A percentile compares a stretch with the other conserved stretches of the same genome.
phyloP scores from a whole-genome alignment of 2,888 invertebrate genomes.

The Orgyia antiqua region DNA sequence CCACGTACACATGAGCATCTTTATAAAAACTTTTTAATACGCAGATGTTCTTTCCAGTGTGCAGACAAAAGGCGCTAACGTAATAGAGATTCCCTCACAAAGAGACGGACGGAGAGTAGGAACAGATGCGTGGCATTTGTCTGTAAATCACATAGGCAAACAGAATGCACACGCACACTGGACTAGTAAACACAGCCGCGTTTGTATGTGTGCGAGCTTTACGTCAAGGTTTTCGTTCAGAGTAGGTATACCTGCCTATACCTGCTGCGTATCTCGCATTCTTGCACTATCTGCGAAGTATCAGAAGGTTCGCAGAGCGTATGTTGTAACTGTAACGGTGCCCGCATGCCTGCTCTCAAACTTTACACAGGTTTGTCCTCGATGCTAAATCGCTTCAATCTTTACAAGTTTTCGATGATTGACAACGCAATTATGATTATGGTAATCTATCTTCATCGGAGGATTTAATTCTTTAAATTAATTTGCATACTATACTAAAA shows the following conservation, averaged over 20 bases:
- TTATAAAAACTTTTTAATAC: constrained; percentile 43
- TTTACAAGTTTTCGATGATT: constrained; percentile 42
- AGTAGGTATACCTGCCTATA: constrained; percentile 56
- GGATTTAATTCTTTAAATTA: too few relatives aligned
- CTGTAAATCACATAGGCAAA: constrained; percentile 72
- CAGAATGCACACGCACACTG: constrained; percentile 44
- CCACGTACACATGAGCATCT: constrained; percentile 28
- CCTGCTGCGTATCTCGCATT: constrained; percentile 65
- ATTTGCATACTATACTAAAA: too few relatives aligned
- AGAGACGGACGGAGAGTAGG: constrained; percentile 45
- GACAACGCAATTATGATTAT: constrained; percentile 56
- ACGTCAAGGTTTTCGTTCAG: constrained; percentile 35
- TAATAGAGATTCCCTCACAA: constrained; percentile 57
- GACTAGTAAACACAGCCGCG: constrained; percentile 17
- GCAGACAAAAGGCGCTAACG: constrained; percentile 62
- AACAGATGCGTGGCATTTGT: constrained; percentile 70
- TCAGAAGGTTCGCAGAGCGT: constrained; percentile 46
- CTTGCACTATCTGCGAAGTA: constrained; percentile 63
- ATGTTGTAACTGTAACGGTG: constrained; percentile 67
- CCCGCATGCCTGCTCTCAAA: constrained; percentile 38
- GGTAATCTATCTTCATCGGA: too few relatives aligned
- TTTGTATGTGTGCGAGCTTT: constrained; percentile 36
- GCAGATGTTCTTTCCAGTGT: constrained; percentile 50
- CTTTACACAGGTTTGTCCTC: constrained; percentile 47
- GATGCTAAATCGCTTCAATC: constrained; percentile 37